Evolutionary conservation across 2,113 vertebrate genomes (phyloP).

Genomic region (Clupea harengus): DNA sequence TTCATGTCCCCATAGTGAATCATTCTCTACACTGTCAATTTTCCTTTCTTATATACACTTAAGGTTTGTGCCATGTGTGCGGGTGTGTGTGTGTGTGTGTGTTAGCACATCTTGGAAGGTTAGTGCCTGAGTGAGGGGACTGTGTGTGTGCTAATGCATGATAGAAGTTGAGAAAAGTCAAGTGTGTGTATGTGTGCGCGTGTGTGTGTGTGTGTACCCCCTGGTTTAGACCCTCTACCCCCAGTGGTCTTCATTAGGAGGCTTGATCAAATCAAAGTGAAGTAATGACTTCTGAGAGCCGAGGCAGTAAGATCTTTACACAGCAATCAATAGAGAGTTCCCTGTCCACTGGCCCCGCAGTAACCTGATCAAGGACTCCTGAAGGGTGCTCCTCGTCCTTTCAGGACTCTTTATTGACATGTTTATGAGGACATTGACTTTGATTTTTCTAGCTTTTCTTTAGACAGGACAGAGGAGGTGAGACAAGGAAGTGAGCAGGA

Average conservation of each 20-base stretch:
- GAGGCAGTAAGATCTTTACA: not conserved
- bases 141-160: too few species aligned
- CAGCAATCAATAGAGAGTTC: not conserved
- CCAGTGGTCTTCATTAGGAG: not conserved
- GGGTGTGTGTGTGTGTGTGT: not conserved
- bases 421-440: not conserved
- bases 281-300: not conserved
- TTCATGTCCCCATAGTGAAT: too few species aligned
- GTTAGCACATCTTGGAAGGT: not conserved
- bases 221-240: not conserved
- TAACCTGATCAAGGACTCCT: not conserved
- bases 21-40: too few species aligned
- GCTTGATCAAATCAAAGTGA: not conserved
- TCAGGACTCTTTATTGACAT: not conserved
- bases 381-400: not conserved
- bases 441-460: not conserved
- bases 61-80: too few species aligned
- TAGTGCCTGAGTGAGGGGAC: too few species aligned
- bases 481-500: too few species aligned
- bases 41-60: too few species aligned
- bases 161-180: too few species aligned
- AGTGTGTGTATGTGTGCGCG: not conserved
- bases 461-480: not conserved
- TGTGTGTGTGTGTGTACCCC: not conserved
- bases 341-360: not conserved